Base-by-base conservation (phyloP, 2,888 invertebrate species). In the Lamellibrachia satsuma region DNA sequence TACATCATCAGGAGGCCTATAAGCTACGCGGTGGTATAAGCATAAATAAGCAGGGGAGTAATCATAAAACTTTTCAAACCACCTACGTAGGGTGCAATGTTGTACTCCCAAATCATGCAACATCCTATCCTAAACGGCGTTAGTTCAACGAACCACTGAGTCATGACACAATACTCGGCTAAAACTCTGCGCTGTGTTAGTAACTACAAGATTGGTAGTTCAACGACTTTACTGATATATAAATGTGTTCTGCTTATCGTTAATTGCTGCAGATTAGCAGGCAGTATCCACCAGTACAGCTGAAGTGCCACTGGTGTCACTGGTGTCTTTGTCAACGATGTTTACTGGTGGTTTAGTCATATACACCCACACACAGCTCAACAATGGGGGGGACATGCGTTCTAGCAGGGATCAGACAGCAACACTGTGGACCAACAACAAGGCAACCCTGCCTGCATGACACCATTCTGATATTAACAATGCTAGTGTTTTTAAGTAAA, bases 391-490 rank as follows among this genome's bases (percentile, higher is more conserved):
- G 75, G 75, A 75, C 22, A 15, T 22, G 75, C 75, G n/a, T 15
- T 39, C 39, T 11, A 75, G 75, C 75, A 15, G 6, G 22, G 75
- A 6, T 75, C 22, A 75, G 75, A 75, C n/a, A 0, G 75, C 75
- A 4, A n/a, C 22, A 75, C 75, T 75, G 75, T 75, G 2, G 75
- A 22, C 75, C 27, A 90, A 92, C 52, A 27, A 60, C 51, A 51
- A 91, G 51, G 52, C n/a, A 52, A n/a, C 39, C 94, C 93, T 93
- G 96, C 96, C 95, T 39, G 98, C 98, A 3, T 98, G 22, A 75
- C 75, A 75, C 15, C 22, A 4, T 75, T 75, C 22, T 75, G 1
- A 39, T 39, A 39, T 39, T 39, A 39, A 39, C 39, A 39, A 39
- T 39, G 39, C 39, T 39, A 39, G 39, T 39, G 39, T 39, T 39